Percentiles rank a stretch among this genome's conserved stretches.
Evolutionary conservation across 2,113 vertebrate genomes (phyloP).

Genomic region (Mesembrinibis cayennensis): DNA sequence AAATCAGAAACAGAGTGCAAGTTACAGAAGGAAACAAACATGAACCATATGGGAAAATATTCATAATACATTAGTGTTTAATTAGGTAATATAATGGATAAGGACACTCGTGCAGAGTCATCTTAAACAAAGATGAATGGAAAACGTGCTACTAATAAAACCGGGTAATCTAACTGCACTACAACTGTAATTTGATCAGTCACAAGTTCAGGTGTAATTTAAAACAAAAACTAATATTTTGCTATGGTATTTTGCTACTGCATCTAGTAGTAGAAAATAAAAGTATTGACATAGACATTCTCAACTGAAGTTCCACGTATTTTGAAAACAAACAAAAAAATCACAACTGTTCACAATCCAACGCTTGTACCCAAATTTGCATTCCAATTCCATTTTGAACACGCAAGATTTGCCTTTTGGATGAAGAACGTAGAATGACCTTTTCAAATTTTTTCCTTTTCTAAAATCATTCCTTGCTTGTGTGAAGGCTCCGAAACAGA

Average conservation of each 20-base stretch:
- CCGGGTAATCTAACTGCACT: background rate
- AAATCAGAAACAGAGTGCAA: conserved; percentile 29
- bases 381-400: background rate
- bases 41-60: conserved; percentile 45
- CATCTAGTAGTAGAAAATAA: background rate
- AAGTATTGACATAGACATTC: background rate
- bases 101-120: conserved; percentile 27
- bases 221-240: conserved; percentile 6
- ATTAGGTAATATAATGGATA: conserved; percentile 34
- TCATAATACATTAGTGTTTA: conserved; percentile 24
- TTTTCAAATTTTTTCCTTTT: background rate
- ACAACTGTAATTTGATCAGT: background rate
- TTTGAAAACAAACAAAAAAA: background rate
- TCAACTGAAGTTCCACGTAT: background rate
- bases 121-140: conserved; percentile 27
- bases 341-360: background rate
- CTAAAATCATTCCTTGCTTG: background rate
- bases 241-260: background rate
- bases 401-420: background rate
- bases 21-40: conserved; percentile 38
- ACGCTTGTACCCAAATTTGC: background rate
- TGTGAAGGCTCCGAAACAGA: background rate
- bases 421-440: background rate
- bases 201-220: background rate
- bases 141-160: conserved; percentile 24